phyloP scores from a whole-genome alignment of 2,797 vertebrate species.

The Tenualosa ilisha region DNA sequence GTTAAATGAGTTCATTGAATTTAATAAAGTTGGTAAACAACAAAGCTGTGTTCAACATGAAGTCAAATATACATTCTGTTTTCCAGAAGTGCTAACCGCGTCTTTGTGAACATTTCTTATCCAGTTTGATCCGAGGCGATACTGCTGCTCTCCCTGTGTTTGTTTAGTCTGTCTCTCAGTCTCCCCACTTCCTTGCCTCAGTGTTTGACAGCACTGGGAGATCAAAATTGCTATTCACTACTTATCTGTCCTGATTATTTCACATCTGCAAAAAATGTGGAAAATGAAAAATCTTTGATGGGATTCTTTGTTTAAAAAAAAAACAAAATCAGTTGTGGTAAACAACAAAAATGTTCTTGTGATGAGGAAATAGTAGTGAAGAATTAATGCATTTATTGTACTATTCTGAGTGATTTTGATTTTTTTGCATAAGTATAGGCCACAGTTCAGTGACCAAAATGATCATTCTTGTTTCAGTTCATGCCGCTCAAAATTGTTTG shows the following conservation, averaged over 20 bases:
- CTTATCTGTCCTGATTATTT: slow-evolving; percentile 4
- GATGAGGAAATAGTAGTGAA: background rate
- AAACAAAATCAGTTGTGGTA: background rate
- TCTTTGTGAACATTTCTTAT: slow-evolving; percentile 9
- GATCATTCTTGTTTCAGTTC: background rate
- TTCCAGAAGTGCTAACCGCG: background rate
- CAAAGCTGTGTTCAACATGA: background rate
- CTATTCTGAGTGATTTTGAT: background rate
- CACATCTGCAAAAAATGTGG: background rate
- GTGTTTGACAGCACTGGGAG: slow-evolving; percentile 14
- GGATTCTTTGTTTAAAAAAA: background rate
- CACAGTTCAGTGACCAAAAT: background rate
- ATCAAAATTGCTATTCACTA: slow-evolving; percentile 10
- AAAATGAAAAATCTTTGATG: background rate
- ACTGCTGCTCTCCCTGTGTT: slow-evolving; percentile 8
- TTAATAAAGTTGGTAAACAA: background rate
- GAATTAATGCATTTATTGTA: background rate
- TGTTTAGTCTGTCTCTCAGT: slow-evolving; percentile 23
- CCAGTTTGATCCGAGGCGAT: slow-evolving; percentile 12
- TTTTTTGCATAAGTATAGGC: background rate
- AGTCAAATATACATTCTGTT: slow-evolving; percentile 9
- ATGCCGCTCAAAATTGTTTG: background rate
- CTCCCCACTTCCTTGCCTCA: background rate
- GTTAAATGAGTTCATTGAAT: background rate
- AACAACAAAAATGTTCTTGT: background rate